Evolutionary conservation across 2,888 invertebrate genomes (phyloP), one percentile per base, ranked within the genome.

Genomic region (Busseola fusca): DNA sequence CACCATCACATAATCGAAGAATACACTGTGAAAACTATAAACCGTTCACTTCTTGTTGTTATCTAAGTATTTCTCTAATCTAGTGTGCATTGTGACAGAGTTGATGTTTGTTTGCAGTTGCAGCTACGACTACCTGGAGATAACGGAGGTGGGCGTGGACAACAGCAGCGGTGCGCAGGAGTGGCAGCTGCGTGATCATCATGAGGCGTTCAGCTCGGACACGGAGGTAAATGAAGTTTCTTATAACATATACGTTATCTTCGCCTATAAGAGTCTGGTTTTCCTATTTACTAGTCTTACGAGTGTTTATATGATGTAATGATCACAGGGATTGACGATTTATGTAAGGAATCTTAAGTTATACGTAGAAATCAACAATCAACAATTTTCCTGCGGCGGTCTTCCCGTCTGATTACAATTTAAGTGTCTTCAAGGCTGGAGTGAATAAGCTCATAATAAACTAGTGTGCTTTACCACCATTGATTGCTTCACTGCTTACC

Each of bases 81-180:
- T 3, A 3, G 48, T 50, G 48, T 50, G 48, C 48, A n/a, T 50
- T 27, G 6, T 14, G 14, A 14, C 76, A 59, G 69, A 34, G 3
- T 48, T 27, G 7, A 18, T 0, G 3, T 62, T 83, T 82, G 80
- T 85, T 89, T 74, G 40, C 96, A 98, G 98, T 79, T 98, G 98
- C 96, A 97, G 97, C 85, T 98, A 98, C 93, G 98, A 98, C 91
- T 98, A 96, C 89, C 89, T 98, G 87, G 97, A 97, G 92, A 96
- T 98, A 82, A 93, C 96, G 64, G 97, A 97, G 82, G 79, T 88
- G 68, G 91, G 87, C 0, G 78, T 86, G 45, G 92, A 93, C 74
- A 95, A 94, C 86, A 81, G 70, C 62, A 91, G 92, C 7, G 93
- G 92, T 0, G 80, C 84, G 0, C 90, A 89, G 21, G 93, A 90